Base-by-base conservation (phyloP, 2,113 vertebrate species). In the Capricornis sumatraensis region DNA sequence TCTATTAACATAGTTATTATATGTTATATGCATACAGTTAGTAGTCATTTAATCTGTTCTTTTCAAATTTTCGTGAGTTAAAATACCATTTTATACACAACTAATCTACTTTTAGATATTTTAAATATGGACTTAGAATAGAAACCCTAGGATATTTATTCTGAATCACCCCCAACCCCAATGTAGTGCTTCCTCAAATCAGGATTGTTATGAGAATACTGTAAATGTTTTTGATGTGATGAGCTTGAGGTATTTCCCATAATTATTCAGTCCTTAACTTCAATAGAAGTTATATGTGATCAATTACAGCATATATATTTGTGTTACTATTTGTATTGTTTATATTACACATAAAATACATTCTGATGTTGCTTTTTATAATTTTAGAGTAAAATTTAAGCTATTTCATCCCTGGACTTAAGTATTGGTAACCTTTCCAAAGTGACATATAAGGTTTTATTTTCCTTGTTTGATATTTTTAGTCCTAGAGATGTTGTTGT, bases 191-290 rank as follows among this genome's bases (percentile, higher is more conserved):
- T 98, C 33, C 97, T 97, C 55, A 98, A 96, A 96, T 94, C 78
- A 89, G 79, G 95, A 97, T 98, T 98, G 98, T 98, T 98, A 98
- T 96, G 94, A 97, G 96, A 97, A 85, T 83, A 89, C 92, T 97
- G 79, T 84, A 87, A 97, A 97, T 98, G 76, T 81, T 98, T 94
- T 93, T 86, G 81, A 97, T 36, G 11, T 96, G 93, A 85, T 94
- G 92, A 81, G 33, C 98, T 96, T 50, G 52, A 98, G 21, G 36
- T 74, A 21, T 98, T 95, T 82, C 28, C 4, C 86, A 94, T 93
- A 98, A 98, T 98, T 89, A 98, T 78, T 96, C 88, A 98, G 97
- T 98, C 89, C 97, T 98, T 97, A 98, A 96, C 96, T 98, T 97
- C 97, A 98, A 95, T 94, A 97, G 93, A 92, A 97, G 97, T 89